phyloP scores from a whole-genome alignment of 2,113 vertebrate species.

The Pelusios castaneus region DNA sequence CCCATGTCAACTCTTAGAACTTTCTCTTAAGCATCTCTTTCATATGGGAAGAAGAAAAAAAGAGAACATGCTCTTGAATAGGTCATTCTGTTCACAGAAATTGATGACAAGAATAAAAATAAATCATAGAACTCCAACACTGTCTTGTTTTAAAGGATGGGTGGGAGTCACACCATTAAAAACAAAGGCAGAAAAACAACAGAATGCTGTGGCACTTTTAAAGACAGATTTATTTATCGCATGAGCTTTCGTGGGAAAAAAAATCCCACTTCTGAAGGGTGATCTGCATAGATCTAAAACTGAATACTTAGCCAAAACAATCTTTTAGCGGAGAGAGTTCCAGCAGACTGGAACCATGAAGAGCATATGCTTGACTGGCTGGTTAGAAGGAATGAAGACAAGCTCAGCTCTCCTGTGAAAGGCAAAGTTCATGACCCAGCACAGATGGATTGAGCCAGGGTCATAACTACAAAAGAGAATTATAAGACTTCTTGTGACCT shows the following conservation, averaged over 20 bases:
- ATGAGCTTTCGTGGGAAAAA: no score
- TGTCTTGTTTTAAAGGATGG: constrained; percentile 73
- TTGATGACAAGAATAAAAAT: constrained; percentile 79
- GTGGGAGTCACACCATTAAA: constrained; percentile 77
- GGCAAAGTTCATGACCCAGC: constrained; percentile 46
- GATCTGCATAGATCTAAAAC: constrained; percentile 69
- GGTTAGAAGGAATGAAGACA: constrained; percentile 73
- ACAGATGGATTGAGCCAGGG: neutral
- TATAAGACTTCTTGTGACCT: neutral
- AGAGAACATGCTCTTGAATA: constrained; percentile 61
- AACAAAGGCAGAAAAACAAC: constrained; percentile 75
- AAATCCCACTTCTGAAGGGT: no score
- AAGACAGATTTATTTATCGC: no score
- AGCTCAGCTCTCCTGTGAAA: constrained; percentile 35
- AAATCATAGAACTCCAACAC: constrained; percentile 74
- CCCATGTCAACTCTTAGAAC: constrained; percentile 13
- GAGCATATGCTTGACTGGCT: constrained; percentile 43
- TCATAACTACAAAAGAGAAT: neutral
- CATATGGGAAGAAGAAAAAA: constrained; percentile 39
- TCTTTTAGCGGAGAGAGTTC: constrained; percentile 54
- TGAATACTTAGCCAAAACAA: constrained; percentile 71
- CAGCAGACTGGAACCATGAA: constrained; percentile 2
- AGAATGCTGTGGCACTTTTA: no score
- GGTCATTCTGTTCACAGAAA: constrained; percentile 77
- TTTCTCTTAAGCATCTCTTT: constrained; percentile 56